Evolutionary conservation across 2,113 vertebrate genomes (phyloP).

Genomic region (Brienomyrus brachyistius): DNA sequence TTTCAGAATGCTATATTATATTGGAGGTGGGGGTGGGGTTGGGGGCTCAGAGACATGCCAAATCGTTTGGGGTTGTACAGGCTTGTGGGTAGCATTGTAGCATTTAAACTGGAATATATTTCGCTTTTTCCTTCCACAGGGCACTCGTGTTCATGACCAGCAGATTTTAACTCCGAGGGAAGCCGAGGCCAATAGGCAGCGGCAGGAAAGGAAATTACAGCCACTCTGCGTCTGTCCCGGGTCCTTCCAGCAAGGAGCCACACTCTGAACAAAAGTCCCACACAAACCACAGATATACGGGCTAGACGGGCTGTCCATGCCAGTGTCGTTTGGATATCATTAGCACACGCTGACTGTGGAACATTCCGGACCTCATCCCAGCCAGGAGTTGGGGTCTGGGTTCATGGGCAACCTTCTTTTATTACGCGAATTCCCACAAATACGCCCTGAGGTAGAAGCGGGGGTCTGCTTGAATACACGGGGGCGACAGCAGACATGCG

Average conservation of each 20-base stretch:
- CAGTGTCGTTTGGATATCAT: conserved; percentile 35
- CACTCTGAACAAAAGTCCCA: conserved; percentile 12
- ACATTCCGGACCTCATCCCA: conserved; percentile 42
- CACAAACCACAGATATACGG: conserved; percentile 29
- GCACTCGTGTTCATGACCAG: background rate
- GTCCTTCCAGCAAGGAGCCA: background rate
- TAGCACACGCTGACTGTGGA: conserved; percentile 38
- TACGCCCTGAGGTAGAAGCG: conserved; percentile 36
- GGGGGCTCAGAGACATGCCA: background rate
- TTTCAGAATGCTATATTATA: background rate
- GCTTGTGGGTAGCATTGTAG: background rate
- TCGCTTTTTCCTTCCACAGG: background rate
- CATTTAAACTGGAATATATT: background rate
- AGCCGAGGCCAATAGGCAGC: background rate
- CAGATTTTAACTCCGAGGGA: background rate
- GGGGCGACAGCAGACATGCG: conserved; percentile 36
- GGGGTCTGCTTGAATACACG: conserved; percentile 54
- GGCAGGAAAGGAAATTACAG: background rate
- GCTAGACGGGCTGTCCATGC: conserved; percentile 35
- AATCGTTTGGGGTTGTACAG: background rate
- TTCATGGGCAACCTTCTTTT: conserved; percentile 35
- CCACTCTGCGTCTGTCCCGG: background rate
- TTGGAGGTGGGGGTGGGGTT: background rate
- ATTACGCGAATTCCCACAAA: conserved; percentile 46
- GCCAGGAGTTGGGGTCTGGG: conserved; percentile 17